phyloP scores from a whole-genome alignment of 2,113 vertebrate species.

The Ivindomyrus marchei region DNA sequence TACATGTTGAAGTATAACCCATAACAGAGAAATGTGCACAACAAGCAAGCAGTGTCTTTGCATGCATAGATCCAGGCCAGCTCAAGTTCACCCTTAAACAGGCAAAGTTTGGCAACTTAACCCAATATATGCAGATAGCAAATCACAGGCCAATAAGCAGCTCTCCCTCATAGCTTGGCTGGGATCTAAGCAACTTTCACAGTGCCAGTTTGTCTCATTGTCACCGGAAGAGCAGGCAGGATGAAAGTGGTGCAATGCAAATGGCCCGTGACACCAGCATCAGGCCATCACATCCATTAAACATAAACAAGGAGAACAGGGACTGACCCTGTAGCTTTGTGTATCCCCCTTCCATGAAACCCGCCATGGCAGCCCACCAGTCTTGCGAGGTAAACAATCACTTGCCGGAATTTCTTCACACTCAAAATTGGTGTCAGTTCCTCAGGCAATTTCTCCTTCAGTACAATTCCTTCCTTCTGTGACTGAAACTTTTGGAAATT shows the following conservation, averaged over 20 bases:
- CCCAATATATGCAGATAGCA: background rate
- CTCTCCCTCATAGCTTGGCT: background rate
- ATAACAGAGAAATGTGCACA: background rate
- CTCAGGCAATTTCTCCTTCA: conserved; percentile 6
- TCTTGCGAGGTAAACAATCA: conserved; percentile 18
- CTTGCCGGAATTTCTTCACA: conserved; percentile 18
- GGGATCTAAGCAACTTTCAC: background rate
- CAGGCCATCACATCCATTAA: background rate
- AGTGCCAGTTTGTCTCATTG: background rate
- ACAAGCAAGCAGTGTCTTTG: background rate
- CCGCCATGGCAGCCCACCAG: background rate
- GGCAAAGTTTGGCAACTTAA: background rate
- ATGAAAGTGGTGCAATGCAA: background rate
- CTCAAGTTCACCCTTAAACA: background rate
- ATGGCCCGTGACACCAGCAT: conserved; percentile 1
- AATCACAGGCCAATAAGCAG: background rate
- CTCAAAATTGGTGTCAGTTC: conserved; percentile 24
- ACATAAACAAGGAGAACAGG: background rate
- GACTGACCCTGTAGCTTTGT: background rate
- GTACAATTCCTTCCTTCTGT: conserved; percentile 16
- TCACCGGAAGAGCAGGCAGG: background rate
- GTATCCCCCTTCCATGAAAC: background rate
- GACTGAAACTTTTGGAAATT: conserved; percentile 20
- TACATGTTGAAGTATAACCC: background rate
- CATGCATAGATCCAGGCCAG: background rate